These are phyloP conservation scores for Keiferia lycopersicella DNA, from an alignment of 2,888 invertebrate genomes.

Conservation along the genomic window DNA sequence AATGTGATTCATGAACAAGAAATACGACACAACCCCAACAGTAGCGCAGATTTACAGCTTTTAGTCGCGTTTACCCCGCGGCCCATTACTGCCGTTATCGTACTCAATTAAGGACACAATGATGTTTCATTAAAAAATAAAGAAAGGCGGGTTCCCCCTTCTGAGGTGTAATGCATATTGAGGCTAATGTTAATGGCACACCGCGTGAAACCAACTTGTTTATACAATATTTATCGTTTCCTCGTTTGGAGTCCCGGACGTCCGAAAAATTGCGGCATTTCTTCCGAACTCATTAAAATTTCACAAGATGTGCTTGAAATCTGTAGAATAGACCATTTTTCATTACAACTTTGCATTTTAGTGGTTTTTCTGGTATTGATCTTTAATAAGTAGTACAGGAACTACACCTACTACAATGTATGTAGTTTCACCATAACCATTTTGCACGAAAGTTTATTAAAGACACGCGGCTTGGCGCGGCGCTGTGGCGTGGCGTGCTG, in stretches of 20 bases:
- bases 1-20: slow-evolving; percentile 20
- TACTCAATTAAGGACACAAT: slow-evolving; percentile 53
- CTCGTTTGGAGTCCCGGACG: too few species aligned
- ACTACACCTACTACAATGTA: slow-evolving; percentile 10
- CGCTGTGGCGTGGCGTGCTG: slow-evolving; percentile 35
- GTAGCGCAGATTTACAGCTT: slow-evolving; percentile 35
- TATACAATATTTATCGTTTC: slow-evolving; percentile 13
- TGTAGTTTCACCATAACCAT: slow-evolving; percentile 33
- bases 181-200: slow-evolving; percentile 9
- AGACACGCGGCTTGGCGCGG: not conserved
- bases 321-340: not conserved
- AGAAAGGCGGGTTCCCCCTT: slow-evolving; percentile 43
- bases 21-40: slow-evolving; percentile 31
- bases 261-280: not conserved
- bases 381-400: too few species aligned
- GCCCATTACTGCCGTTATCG: slow-evolving; percentile 35
- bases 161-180: slow-evolving; percentile 29
- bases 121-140: slow-evolving; percentile 55
- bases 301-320: not conserved
- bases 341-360: not conserved
- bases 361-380: not conserved
- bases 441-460: slow-evolving; percentile 38
- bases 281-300: not conserved
- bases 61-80: slow-evolving; percentile 30
- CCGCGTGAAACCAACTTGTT: not conserved